Percentiles rank a stretch among this genome's conserved stretches.
Conservation (phyloP, 2,888 invertebrate species). For the Athalia circularis region DNA sequence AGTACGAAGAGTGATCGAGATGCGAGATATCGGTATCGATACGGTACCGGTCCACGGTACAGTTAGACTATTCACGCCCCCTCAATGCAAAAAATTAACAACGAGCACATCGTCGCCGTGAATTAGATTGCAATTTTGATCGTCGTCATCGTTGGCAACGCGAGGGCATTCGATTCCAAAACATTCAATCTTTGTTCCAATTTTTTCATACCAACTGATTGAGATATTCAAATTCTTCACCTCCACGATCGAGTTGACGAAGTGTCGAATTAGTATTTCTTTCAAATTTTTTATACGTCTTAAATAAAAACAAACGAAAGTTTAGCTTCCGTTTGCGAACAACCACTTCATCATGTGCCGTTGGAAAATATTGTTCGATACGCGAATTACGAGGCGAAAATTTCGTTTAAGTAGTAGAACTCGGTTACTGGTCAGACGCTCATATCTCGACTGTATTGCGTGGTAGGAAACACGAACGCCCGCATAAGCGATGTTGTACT, state of each 20-base stretch:
- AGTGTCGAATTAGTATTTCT: too few species aligned
- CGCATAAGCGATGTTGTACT: slow-evolving; percentile 23
- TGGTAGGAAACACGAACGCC: slow-evolving; percentile 30
- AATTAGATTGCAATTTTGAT: background rate
- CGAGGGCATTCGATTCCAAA: too few species aligned
- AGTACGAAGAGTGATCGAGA: too few species aligned
- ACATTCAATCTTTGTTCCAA: too few species aligned
- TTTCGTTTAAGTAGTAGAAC: slow-evolving; percentile 17
- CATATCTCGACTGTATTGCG: background rate
- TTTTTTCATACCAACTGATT: too few species aligned
- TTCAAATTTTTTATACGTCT: too few species aligned
- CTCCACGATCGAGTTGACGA: too few species aligned
- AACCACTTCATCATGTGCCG: background rate
- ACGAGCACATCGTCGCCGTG: background rate
- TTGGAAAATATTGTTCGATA: background rate
- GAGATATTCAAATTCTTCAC: too few species aligned
- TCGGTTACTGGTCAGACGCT: slow-evolving; percentile 35
- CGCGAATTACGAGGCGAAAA: background rate
- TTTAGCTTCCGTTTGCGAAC: background rate
- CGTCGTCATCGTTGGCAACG: too few species aligned
- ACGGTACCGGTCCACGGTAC: background rate
- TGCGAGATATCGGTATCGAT: too few species aligned
- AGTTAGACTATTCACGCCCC: slow-evolving; percentile 33
- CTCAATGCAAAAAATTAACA: background rate
- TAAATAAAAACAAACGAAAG: too few species aligned